phyloP scores from a whole-genome alignment of 1,140 invertebrate genomes.

The Heliconius congener region DNA sequence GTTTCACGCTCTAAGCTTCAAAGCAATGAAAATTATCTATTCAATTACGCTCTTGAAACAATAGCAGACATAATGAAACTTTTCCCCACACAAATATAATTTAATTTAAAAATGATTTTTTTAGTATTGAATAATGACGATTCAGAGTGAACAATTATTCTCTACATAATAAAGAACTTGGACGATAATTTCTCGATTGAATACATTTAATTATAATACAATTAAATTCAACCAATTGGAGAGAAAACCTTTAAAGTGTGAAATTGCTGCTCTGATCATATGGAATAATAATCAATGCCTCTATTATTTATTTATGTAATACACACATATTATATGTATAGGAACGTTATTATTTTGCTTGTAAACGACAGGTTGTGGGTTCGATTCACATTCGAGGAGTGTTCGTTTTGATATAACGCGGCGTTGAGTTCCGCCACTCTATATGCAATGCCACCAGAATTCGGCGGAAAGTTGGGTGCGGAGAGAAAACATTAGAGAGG shows the following conservation, averaged over 20 bases:
- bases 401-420: too few species aligned
- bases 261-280: not conserved
- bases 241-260: not conserved
- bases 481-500: too few species aligned
- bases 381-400: too few species aligned
- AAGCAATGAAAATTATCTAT: not conserved
- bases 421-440: too few species aligned
- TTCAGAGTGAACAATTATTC: conserved; percentile 3
- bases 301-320: not conserved
- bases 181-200: conserved; percentile 19
- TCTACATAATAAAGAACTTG: conserved; percentile 18
- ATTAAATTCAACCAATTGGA: conserved; percentile 17
- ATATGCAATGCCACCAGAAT: too few species aligned
- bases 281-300: not conserved
- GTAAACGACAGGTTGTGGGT: not conserved
- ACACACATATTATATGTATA: not conserved
- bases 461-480: too few species aligned
- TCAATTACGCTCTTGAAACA: not conserved
- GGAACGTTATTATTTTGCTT: too few species aligned
- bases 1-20: not conserved
- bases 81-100: not conserved
- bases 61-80: not conserved
- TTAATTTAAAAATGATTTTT: not conserved
- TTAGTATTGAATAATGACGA: conserved; percentile 9
- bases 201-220: conserved; percentile 26